Conservation (phyloP, 2,113 vertebrate genomes). For the Chamaetylas fuelleborni region DNA sequence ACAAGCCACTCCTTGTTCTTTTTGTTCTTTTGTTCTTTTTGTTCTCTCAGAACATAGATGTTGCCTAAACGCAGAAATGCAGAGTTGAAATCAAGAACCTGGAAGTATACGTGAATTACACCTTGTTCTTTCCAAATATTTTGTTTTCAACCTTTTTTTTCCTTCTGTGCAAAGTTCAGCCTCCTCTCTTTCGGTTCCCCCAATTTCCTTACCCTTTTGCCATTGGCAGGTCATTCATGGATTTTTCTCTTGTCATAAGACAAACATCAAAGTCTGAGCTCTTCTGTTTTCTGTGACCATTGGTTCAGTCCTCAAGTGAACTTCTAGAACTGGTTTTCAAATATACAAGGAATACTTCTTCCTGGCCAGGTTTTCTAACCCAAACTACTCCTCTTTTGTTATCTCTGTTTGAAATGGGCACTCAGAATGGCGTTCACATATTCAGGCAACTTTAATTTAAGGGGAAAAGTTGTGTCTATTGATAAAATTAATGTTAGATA, state of each 20-base stretch:
- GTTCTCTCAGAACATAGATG: fast-evolving
- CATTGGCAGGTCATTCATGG: neutral
- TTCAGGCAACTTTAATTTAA: neutral
- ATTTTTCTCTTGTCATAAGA: neutral
- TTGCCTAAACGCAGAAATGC: neutral
- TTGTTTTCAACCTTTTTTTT: neutral
- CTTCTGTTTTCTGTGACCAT: neutral
- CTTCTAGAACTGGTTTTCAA: neutral
- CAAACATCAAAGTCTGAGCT: neutral
- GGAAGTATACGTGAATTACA: neutral
- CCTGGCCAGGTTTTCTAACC: neutral
- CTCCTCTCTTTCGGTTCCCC: neutral
- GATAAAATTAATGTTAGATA: neutral
- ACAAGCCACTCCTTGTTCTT: neutral
- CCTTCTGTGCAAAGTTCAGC: neutral
- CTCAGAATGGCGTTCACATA: neutral
- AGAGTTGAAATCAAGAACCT: neutral
- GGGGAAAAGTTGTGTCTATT: fast-evolving
- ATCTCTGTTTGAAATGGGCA: fast-evolving
- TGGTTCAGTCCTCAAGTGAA: neutral
- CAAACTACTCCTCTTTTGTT: neutral
- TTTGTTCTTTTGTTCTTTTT: neutral
- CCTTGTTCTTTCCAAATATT: neutral
- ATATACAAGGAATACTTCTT: neutral
- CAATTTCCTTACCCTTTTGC: neutral